A percentile compares a stretch with the other conserved stretches of the same genome.
These are phyloP conservation scores for Pelvicachromis taeniatus DNA, from an alignment of 2,113 vertebrate genomes.

Conservation along the genomic window DNA sequence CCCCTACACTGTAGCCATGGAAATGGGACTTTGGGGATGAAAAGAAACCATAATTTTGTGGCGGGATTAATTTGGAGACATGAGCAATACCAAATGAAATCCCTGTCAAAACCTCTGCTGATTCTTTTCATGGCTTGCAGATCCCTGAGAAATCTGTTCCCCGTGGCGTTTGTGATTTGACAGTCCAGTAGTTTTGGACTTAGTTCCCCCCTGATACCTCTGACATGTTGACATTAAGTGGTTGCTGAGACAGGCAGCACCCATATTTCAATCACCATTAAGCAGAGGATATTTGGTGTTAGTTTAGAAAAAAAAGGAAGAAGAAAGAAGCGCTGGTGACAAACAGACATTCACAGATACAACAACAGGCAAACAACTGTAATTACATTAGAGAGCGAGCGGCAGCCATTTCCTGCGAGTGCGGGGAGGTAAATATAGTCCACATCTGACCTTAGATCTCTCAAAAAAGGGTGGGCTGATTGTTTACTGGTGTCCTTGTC, in stretches of 20 bases:
- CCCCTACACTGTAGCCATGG: slow-evolving; percentile 68
- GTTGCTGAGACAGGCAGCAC: slow-evolving; percentile 71
- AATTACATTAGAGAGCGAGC: slow-evolving; percentile 66
- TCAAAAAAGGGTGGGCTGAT: slow-evolving; percentile 27
- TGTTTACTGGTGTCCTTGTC: slow-evolving; percentile 58
- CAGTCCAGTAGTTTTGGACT: slow-evolving; percentile 76
- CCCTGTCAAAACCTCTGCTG: slow-evolving; percentile 73
- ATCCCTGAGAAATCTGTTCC: slow-evolving; percentile 69
- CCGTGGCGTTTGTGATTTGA: slow-evolving; percentile 71
- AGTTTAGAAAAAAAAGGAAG: slow-evolving; percentile 26
- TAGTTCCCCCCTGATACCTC: slow-evolving; percentile 73
- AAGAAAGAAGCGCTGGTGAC: slow-evolving; percentile 51
- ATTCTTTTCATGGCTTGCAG: slow-evolving; percentile 67
- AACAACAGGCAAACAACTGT: slow-evolving; percentile 62
- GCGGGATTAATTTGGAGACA: slow-evolving; percentile 78
- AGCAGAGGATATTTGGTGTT: slow-evolving; percentile 64
- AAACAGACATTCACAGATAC: slow-evolving; percentile 57
- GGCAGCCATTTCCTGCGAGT: slow-evolving; percentile 44
- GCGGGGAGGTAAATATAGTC: slow-evolving; percentile 50
- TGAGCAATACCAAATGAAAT: slow-evolving; percentile 73
- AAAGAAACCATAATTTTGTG: slow-evolving; percentile 75
- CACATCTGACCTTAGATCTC: slow-evolving; percentile 38
- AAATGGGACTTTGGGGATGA: slow-evolving; percentile 75
- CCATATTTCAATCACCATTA: slow-evolving; percentile 79
- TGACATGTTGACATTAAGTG: slow-evolving; percentile 79